These are phyloP conservation scores for Gymnorhina tibicen DNA, from an alignment of 2,113 vertebrate genomes.

Conservation along the genomic window DNA sequence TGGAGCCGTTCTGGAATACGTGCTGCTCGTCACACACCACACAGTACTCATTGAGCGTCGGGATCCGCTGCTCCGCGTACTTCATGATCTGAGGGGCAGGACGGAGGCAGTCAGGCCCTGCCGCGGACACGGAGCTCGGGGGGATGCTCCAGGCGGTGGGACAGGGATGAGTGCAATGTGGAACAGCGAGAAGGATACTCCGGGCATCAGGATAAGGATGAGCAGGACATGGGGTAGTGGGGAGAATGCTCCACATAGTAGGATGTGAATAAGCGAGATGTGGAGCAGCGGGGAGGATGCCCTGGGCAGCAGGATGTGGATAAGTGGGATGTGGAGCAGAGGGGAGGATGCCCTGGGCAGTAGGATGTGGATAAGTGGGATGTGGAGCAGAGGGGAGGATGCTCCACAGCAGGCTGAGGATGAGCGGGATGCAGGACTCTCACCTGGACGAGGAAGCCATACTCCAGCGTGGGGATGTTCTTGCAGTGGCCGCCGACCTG, in stretches of 20 bases:
- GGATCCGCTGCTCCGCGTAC: conserved; percentile 97
- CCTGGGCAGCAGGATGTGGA: neutral
- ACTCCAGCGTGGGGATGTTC: conserved; percentile 96
- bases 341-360: neutral
- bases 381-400: neutral
- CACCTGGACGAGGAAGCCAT: conserved; percentile 98
- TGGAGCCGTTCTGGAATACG: conserved; percentile 99
- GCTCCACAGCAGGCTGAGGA: neutral
- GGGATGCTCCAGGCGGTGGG: neutral
- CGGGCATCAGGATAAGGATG: neutral
- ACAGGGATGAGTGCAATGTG: neutral
- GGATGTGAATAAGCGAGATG: rapidly evolving
- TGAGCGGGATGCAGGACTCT: neutral
- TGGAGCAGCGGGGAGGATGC: neutral
- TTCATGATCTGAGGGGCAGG: conserved; percentile 89
- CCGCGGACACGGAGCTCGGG: rapidly evolving
- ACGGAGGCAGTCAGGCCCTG: neutral
- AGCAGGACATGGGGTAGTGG: neutral
- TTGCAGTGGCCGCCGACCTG: conserved; percentile 98
- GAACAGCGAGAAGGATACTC: neutral
- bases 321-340: rapidly evolving
- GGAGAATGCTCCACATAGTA: rapidly evolving
- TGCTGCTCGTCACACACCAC: conserved; percentile 99
- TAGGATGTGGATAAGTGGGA: rapidly evolving
- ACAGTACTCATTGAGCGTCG: conserved; percentile 96